Conservation (phyloP, 1,140 invertebrate genomes). For the Pseudomyrmex concolor region DNA sequence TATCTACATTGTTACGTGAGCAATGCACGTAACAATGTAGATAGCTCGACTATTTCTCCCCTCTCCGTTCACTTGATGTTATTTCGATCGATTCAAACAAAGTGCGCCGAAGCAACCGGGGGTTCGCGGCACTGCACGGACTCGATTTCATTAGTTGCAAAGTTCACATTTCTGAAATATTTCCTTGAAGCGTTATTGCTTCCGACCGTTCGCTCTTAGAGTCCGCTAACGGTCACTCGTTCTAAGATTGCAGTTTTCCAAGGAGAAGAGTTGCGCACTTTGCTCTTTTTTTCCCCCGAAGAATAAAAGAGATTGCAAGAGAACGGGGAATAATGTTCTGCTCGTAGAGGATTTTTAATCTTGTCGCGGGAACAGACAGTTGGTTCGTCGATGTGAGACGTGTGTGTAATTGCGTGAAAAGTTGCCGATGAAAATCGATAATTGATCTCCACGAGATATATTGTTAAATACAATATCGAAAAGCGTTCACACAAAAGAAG, state of each 20-base stretch:
- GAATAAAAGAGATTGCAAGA: slow-evolving; percentile 13
- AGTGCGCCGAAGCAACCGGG: background rate
- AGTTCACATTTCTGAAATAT: slow-evolving; percentile 28
- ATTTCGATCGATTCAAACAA: slow-evolving; percentile 1
- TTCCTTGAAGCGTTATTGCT: background rate
- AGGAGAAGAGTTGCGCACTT: background rate
- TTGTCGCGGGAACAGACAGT: background rate
- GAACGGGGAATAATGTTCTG: background rate
- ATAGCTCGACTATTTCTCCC: background rate
- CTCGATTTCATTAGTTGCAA: slow-evolving; percentile 17
- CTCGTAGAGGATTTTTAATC: background rate
- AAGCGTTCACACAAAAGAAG: background rate
- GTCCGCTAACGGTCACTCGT: background rate
- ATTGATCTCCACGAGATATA: slow-evolving; percentile 11
- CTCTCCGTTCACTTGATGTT: background rate
- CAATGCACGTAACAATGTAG: no score
- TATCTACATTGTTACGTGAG: slow-evolving; percentile 17
- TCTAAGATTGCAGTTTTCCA: slow-evolving; percentile 19
- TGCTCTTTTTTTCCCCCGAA: background rate
- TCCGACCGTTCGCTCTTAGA: background rate
- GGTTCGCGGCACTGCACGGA: background rate
- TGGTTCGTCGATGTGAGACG: background rate
- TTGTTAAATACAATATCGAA: slow-evolving; percentile 35
- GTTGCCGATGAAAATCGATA: background rate
- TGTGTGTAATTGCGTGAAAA: background rate